These are phyloP conservation scores for Matsumyia berberina DNA, from an alignment of 2,888 invertebrate species.

Conservation along the genomic window DNA sequence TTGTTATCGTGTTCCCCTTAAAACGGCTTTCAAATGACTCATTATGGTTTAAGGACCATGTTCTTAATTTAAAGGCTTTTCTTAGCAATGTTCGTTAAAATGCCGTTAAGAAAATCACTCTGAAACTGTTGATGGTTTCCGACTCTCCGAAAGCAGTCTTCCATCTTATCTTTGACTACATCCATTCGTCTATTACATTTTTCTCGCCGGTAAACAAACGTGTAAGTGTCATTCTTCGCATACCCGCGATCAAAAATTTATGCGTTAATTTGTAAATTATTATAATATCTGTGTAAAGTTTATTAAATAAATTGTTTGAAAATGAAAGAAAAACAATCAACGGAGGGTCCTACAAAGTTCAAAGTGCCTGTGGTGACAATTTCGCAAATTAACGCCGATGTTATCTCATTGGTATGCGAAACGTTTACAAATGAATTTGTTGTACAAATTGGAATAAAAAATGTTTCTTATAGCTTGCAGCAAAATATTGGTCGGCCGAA, in stretches of 20 bases:
- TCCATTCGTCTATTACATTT: conserved; percentile 28
- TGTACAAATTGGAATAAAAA: too few species aligned
- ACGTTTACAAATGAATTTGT: conserved; percentile 53
- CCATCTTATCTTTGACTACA: not conserved
- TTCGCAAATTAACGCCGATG: conserved; percentile 95
- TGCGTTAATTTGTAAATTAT: conserved; percentile 9
- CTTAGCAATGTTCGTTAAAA: too few species aligned
- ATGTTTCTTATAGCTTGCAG: conserved; percentile 88
- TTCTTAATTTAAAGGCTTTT: too few species aligned
- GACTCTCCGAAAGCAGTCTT: conserved; percentile 1
- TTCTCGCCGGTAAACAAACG: conserved; percentile 55
- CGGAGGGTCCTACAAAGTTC: conserved; percentile 75
- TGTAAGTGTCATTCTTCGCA: conserved; percentile 28
- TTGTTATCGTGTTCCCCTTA: too few species aligned
- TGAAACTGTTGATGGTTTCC: too few species aligned
- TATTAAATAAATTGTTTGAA: not conserved
- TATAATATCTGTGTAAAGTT: not conserved
- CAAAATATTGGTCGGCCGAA: conserved; percentile 96
- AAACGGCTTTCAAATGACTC: too few species aligned
- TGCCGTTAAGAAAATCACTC: too few species aligned
- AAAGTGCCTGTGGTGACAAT: conserved; percentile 86
- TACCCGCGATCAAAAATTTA: not conserved
- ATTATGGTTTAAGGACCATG: too few species aligned
- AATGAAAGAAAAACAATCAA: conserved; percentile 69
- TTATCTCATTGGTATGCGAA: conserved; percentile 92